Base-by-base conservation (phyloP, 2,888 invertebrate genomes). In the Hemaris fuciformis region DNA sequence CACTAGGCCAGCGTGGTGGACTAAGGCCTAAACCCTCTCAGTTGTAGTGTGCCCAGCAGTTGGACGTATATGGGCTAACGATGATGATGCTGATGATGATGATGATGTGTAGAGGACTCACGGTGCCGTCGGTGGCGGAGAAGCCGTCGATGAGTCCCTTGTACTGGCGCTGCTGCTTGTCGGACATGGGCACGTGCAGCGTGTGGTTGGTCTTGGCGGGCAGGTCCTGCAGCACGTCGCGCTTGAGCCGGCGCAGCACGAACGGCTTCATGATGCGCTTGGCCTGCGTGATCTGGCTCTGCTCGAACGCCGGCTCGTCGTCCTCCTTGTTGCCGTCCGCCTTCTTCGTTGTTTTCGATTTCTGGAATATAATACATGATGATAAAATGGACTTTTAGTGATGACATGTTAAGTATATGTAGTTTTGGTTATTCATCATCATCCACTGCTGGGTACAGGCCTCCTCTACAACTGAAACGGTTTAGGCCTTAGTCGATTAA, bases 221-320 rank as follows among this genome's bases (percentile, higher is more conserved):
- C 73, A 99, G 87, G 85, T 98, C 97, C 62, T 95, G 94, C 0
- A 98, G 92, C 0, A 98, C 98, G 73, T 98, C 97, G 22, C 94
- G 89, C 86, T 99, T 99, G 56, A 99, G 89, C 62, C 99, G 93
- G 18, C 99, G 93, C 48, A 99, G 92, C 2, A 99, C 95, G 84
- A 99, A 99, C 0, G 99, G 99, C 83, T 97, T 97, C 97, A 99
- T 98, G 70, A 99, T 99, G 58, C 96, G 94, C 82, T 99, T 99
- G 0, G 99, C 99, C 77, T 98, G 97, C 13, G 95, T 95, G 46
- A 99, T 97, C 84, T 98, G 97, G 62, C 97, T 96, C 79, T 95
- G 94, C 81, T 98, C 99, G 86, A 98, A 99, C n/a, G 95, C 89
- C 0, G 96, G 96, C 20, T 94, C 84, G 38, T 94, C 94, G 7